Conservation (phyloP, 2,113 vertebrate species). For the Datnioides undecimradiatus region DNA sequence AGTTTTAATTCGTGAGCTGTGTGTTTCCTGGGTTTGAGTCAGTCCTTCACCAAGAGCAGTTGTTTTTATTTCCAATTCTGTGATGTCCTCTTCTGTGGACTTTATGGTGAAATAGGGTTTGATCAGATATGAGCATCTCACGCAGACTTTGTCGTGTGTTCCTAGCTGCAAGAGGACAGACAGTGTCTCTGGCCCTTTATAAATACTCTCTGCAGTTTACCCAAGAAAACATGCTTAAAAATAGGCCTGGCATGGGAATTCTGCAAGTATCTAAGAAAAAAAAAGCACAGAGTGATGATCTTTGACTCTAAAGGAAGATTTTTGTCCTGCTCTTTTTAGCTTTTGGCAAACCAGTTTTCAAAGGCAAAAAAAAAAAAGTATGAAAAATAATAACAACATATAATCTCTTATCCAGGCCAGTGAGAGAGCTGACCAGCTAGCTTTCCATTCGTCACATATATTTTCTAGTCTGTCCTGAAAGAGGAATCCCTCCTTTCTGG, state of each 20-base stretch:
- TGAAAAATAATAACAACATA: too few species aligned
- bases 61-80: background rate
- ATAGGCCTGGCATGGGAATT: background rate
- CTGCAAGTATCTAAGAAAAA: background rate
- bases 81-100: background rate
- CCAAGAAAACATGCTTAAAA: background rate
- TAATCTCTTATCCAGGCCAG: background rate
- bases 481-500: too few species aligned
- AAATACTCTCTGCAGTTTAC: background rate
- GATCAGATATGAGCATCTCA: background rate
- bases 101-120: background rate
- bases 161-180: background rate
- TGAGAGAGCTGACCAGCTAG: background rate
- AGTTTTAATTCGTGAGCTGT: slow-evolving; percentile 3
- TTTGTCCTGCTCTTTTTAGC: background rate
- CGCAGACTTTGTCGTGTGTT: background rate
- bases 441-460: too few species aligned
- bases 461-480: too few species aligned
- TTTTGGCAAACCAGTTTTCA: too few species aligned
- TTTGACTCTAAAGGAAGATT: background rate
- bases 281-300: background rate
- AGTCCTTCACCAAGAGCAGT: background rate
- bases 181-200: background rate
- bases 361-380: too few species aligned
- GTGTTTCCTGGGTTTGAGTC: background rate